Evolutionary conservation across 2,888 invertebrate genomes (phyloP).

Genomic region (Acanthosepion pharaonis): DNA sequence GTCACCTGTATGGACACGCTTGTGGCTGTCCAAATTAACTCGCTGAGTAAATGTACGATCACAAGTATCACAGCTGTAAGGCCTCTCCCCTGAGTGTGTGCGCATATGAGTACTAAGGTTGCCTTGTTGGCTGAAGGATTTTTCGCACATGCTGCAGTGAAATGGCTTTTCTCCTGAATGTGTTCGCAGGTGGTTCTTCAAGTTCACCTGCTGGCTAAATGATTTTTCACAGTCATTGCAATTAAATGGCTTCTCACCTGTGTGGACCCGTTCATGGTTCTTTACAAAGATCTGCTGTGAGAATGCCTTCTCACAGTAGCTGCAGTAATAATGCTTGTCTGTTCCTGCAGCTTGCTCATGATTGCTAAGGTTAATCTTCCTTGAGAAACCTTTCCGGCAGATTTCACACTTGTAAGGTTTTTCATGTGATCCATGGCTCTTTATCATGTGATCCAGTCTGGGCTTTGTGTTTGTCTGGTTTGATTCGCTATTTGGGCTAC

Average conservation of each 20-base stretch:
- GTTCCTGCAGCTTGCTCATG: background rate
- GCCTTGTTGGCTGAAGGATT: slow-evolving; percentile 33
- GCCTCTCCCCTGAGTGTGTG: slow-evolving; percentile 35
- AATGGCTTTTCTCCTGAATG: slow-evolving; percentile 35
- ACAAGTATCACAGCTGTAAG: slow-evolving; percentile 42
- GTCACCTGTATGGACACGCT: slow-evolving; percentile 35
- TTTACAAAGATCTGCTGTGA: slow-evolving; percentile 44
- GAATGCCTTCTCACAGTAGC: slow-evolving; percentile 43
- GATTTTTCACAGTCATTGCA: slow-evolving; percentile 40
- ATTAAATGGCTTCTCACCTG: slow-evolving; percentile 39
- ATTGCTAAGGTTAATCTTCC: slow-evolving; percentile 8
- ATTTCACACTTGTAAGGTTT: slow-evolving; percentile 44
- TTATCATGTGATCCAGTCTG: background rate
- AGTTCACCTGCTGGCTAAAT: slow-evolving; percentile 40
- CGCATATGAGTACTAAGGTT: slow-evolving; percentile 37
- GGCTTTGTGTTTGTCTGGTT: slow-evolving; percentile 8
- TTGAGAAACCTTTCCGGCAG: slow-evolving; percentile 37
- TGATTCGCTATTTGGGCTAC: background rate
- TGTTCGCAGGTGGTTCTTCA: background rate
- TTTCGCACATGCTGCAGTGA: background rate
- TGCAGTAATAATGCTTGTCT: slow-evolving; percentile 44
- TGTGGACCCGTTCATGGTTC: slow-evolving; percentile 39
- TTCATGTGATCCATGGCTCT: background rate
- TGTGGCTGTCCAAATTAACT: slow-evolving; percentile 43
- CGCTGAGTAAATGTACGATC: slow-evolving; percentile 39